A percentile compares a stretch with the other conserved stretches of the same genome.
Evolutionary conservation across 1,140 invertebrate genomes (phyloP).

Genomic region (Fopius arisanus): DNA sequence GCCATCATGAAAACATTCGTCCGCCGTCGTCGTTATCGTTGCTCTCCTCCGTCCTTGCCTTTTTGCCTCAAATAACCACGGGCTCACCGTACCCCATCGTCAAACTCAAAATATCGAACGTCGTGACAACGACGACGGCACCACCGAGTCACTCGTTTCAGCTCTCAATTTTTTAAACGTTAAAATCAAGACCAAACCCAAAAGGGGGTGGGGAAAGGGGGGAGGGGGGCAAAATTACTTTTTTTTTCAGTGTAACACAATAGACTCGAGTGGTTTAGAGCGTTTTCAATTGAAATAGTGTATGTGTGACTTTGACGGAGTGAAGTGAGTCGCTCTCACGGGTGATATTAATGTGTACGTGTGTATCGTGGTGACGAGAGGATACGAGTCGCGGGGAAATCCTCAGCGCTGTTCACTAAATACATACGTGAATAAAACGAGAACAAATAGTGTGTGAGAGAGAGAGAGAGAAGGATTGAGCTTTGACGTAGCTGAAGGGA

Average conservation of each 20-base stretch:
- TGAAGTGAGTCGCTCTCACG: conserved; percentile 10
- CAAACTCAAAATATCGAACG: conserved; percentile 15
- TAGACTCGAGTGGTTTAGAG: background rate
- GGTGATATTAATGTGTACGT: background rate
- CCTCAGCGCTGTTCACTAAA: background rate
- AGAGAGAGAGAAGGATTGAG: background rate
- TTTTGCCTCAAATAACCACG: conserved; percentile 33
- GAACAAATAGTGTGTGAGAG: background rate
- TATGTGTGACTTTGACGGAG: conserved; percentile 1
- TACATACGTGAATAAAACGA: background rate
- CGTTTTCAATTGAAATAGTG: conserved; percentile 19
- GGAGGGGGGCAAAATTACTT: conserved; percentile 11
- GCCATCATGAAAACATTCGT: conserved; percentile 58
- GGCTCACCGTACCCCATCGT: background rate
- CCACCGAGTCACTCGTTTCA: background rate
- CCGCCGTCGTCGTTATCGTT: conserved; percentile 45
- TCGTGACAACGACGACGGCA: conserved; percentile 5
- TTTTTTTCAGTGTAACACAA: background rate
- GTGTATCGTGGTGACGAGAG: conserved; percentile 6
- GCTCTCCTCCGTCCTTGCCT: conserved; percentile 37
- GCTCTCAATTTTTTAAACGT: conserved; percentile 2
- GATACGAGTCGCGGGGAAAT: conserved; percentile 1
- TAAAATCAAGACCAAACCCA: background rate
- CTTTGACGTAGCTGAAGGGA: background rate
- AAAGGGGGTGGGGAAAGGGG: background rate